Base-by-base conservation (phyloP, 2,888 invertebrate genomes). In the Chouioia cunea region DNA sequence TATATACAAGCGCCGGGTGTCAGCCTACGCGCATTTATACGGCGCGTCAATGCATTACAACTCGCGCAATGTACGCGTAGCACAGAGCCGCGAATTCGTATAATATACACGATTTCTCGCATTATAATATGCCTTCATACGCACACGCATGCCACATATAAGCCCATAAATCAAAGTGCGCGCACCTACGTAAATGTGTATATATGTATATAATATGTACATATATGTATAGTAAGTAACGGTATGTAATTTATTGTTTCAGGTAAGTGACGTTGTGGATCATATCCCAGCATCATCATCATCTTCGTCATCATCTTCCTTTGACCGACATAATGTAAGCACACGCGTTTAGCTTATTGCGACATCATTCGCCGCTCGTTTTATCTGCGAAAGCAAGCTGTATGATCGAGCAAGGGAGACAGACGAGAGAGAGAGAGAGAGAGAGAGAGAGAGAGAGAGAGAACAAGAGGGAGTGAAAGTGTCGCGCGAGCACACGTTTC, bases 191-290 rank as follows among this genome's bases (percentile, higher is more conserved):
- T 50, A n/a, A 43, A 10, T 18, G 6, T 52, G 12, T 62, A 18
- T 48, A 23, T 50, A 43, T 57, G 58, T 60, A 48, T 22, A 58
- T 12, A 66, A 23, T 50, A 36, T 57, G 58, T 48, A 22, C 46
- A 27, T 18, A 66, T 66, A 58, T 15, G 43, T 6, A 20, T 27
- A 50, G 20, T 50, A 20, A 80, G 80, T 84, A 85, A 85, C 81
- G 79, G 80, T 81, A 78, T 81, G 79, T 82, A 82, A 85, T 85
- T 85, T 85, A 85, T 85, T 85, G 84, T 85, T 85, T 84, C 84
- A 85, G 85, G 85, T 85, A 85, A 85, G 85, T 85, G 85, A 84
- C 83, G 81, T 81, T 77, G 80, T 79, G 79, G 80, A 82, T 68
- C 60, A 54, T 53, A 36, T 43, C 18, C 10, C 27, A 50, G 76